Evolutionary conservation across 2,888 invertebrate species (phyloP), one percentile per base, ranked within the genome.

Genomic region (Dilophus febrilis): DNA sequence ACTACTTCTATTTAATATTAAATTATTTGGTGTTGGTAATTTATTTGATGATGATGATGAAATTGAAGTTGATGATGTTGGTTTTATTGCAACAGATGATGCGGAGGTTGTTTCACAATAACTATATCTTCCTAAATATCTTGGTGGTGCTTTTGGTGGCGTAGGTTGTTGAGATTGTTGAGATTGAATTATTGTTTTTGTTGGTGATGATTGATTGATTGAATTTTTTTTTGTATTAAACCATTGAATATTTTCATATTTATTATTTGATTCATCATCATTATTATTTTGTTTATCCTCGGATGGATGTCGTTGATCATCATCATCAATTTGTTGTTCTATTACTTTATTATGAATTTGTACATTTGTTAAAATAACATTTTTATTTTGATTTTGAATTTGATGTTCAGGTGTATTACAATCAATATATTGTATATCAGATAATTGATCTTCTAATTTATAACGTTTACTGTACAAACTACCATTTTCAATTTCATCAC

Each of bases 351-450:
- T 56, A 46, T 61, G 62, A 17, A 61, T 55, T 47, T 63, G 63
- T 5, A 56, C 61, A 44, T 51, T 58, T 26, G 61, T 55, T 34
- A 59, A 61, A 40, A 61, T 44, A 11, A 56, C 53, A 29, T 54
- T 55, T 3, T 52, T 43, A 42, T 51, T 51, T n/a, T 50, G 49
- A 19, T 53, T 52, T n/a, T n/a, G n/a, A 13, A 42, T 46, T 32
- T 59, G 58, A 55, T 74, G 76, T 48, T 79, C 78, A 1, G 78
- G 78, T 22, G 78, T 78, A 50, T 70, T 72, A 50, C 84, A 82
- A 60, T 86, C 86, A 47, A 86, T 86, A 61, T 76, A 86, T 42
- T 83, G 76, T 45, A 86, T 73, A 49, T 80, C 77, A 0, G 79
- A 74, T 6, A 85, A 65, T 51, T 83, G 79, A 57, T 83, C 83